Evolutionary conservation across 2,113 vertebrate genomes (phyloP).

Genomic region (Entomyzon cyanotis): DNA sequence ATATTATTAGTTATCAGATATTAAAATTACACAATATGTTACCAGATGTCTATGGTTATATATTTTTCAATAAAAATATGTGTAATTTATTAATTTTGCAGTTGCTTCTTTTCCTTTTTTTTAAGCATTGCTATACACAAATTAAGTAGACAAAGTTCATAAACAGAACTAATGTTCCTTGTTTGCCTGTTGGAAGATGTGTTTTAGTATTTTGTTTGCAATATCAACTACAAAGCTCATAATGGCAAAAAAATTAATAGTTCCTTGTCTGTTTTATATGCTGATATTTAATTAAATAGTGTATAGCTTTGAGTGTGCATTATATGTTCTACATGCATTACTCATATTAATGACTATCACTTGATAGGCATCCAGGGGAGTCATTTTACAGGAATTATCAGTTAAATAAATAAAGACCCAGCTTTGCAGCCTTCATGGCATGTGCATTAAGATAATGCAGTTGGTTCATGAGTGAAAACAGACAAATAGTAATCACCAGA

Average conservation of each 20-base stretch:
- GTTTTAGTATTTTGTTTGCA: conserved; percentile 19
- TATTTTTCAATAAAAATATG: background rate
- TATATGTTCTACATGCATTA: background rate
- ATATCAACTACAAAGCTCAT: conserved; percentile 7
- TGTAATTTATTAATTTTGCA: background rate
- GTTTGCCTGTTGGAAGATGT: background rate
- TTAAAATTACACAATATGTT: background rate
- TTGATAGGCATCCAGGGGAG: conserved; percentile 1
- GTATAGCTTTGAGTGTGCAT: background rate
- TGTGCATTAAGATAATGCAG: background rate
- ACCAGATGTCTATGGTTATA: background rate
- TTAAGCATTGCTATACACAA: background rate
- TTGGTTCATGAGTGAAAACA: background rate
- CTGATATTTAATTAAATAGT: conserved; percentile 54
- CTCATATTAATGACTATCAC: background rate
- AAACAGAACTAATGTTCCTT: conserved; percentile 21
- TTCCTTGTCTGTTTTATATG: background rate
- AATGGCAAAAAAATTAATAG: conserved; percentile 29
- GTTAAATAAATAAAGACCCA: conserved; percentile 19
- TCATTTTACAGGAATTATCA: background rate
- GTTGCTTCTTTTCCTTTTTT: background rate
- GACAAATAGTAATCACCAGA: background rate
- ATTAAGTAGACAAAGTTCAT: conserved; percentile 4
- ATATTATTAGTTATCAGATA: background rate
- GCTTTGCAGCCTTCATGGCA: background rate